A percentile compares a stretch with the other conserved stretches of the same genome.
These are phyloP conservation scores for Danaus plexippus DNA, from an alignment of 1,140 invertebrate genomes.

Conservation along the genomic window DNA sequence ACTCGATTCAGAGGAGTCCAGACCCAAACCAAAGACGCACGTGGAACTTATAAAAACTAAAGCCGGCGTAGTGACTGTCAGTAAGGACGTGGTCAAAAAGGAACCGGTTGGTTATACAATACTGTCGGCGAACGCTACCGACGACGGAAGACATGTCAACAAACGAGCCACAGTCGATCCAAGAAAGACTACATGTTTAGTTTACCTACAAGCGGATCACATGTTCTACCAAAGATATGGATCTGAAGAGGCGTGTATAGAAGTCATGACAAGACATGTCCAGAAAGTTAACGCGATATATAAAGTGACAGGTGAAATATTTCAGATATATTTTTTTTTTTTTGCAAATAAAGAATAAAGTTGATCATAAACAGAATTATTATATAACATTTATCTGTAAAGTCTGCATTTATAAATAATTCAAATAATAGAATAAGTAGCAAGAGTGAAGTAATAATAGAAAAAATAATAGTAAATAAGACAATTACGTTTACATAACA, in stretches of 20 bases:
- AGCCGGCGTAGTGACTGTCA: slow-evolving; percentile 70
- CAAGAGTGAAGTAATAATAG: too few species aligned
- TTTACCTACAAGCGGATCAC: slow-evolving; percentile 96
- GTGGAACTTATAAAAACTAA: slow-evolving; percentile 76
- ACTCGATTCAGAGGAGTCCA: slow-evolving; percentile 70
- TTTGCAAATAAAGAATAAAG: too few species aligned
- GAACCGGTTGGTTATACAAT: slow-evolving; percentile 65
- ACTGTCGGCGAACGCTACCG: slow-evolving; percentile 69
- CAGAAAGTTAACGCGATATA: slow-evolving; percentile 95
- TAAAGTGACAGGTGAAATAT: slow-evolving; percentile 81
- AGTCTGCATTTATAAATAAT: too few species aligned
- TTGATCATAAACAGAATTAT: too few species aligned
- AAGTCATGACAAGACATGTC: slow-evolving; percentile 94
- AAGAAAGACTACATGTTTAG: slow-evolving; percentile 87
- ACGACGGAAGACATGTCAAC: slow-evolving; percentile 75
- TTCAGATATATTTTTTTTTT: too few species aligned
- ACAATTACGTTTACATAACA: too few species aligned
- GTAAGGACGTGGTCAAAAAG: slow-evolving; percentile 66
- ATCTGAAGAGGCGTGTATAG: slow-evolving; percentile 94
- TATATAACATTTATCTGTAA: too few species aligned
- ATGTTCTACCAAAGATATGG: slow-evolving; percentile 94
- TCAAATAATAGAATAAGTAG: too few species aligned
- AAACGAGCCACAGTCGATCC: slow-evolving; percentile 85
- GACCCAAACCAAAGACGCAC: slow-evolving; percentile 75
- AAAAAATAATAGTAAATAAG: too few species aligned